Conservation (phyloP, 2,797 vertebrate genomes). For the Dipus sagitta region DNA sequence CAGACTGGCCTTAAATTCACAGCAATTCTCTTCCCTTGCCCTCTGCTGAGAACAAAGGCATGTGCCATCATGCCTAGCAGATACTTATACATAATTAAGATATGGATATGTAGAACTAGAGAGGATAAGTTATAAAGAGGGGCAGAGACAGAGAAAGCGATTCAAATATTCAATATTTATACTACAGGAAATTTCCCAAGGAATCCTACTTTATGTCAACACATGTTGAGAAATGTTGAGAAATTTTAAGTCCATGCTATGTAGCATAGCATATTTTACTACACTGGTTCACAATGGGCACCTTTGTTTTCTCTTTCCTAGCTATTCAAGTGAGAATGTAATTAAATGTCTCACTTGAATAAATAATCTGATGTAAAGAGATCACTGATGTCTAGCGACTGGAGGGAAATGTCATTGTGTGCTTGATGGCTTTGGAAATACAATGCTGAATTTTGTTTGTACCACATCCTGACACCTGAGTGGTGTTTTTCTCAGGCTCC, state of each 20-base stretch:
- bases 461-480: not conserved
- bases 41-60: too few species aligned
- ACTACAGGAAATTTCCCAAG: not conserved
- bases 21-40: too few species aligned
- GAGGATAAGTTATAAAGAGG: not conserved
- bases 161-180: not conserved
- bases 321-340: constrained; percentile 75
- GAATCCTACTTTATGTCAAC: not conserved
- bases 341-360: constrained; percentile 74
- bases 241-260: constrained; percentile 39
- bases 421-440: constrained; percentile 44
- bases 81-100: not conserved
- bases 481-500: not conserved
- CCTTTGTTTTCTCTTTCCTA: constrained; percentile 59
- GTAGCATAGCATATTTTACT: not conserved
- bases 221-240: constrained; percentile 13
- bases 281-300: not conserved
- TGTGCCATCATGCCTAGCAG: too few species aligned
- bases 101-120: accelerated
- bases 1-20: too few species aligned
- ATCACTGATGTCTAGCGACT: constrained; percentile 19
- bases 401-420: constrained; percentile 22
- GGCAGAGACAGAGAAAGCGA: not conserved
- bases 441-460: not conserved
- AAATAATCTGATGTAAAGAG: constrained; percentile 71